A percentile compares a stretch with the other conserved stretches of the same genome.
Evolutionary conservation across 2,797 vertebrate species (phyloP).

Genomic region (Austrolebias charrua): DNA sequence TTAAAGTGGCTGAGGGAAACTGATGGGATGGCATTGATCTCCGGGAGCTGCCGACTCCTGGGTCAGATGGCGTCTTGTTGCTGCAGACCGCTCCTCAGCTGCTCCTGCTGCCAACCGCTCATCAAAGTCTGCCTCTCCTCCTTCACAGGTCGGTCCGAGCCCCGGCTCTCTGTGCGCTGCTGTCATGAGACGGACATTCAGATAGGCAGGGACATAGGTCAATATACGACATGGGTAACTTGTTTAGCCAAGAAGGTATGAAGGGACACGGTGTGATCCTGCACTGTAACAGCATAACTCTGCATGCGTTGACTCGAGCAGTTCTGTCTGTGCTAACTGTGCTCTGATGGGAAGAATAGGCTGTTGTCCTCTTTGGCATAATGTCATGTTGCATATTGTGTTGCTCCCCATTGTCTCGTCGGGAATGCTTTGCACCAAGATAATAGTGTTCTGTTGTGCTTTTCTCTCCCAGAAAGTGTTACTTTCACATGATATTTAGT

Average conservation of each 20-base stretch:
- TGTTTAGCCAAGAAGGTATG: constrained; percentile 82
- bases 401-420: constrained; percentile 58
- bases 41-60: constrained; percentile 66
- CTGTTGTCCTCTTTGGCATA: constrained; percentile 56
- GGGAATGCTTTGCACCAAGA: constrained; percentile 50
- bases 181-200: constrained; percentile 67
- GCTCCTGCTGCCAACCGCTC: constrained; percentile 72
- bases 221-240: constrained; percentile 78
- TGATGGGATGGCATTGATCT: constrained; percentile 71
- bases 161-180: constrained; percentile 49
- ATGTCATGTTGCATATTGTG: constrained; percentile 63
- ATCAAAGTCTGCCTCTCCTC: constrained; percentile 82
- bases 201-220: constrained; percentile 59
- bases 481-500: constrained; percentile 1
- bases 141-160: constrained; percentile 82
- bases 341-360: constrained; percentile 60
- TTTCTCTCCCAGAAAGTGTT: constrained; percentile 34
- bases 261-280: constrained; percentile 58
- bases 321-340: constrained; percentile 62
- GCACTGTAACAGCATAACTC: constrained; percentile 53
- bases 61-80: constrained; percentile 79
- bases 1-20: constrained; percentile 48
- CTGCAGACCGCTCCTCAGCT: constrained; percentile 73
- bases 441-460: constrained; percentile 50
- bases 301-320: constrained; percentile 51